Evolutionary conservation across 1,140 invertebrate genomes (phyloP), one percentile per base, ranked within the genome.

Genomic region (Calosoma granatense): DNA sequence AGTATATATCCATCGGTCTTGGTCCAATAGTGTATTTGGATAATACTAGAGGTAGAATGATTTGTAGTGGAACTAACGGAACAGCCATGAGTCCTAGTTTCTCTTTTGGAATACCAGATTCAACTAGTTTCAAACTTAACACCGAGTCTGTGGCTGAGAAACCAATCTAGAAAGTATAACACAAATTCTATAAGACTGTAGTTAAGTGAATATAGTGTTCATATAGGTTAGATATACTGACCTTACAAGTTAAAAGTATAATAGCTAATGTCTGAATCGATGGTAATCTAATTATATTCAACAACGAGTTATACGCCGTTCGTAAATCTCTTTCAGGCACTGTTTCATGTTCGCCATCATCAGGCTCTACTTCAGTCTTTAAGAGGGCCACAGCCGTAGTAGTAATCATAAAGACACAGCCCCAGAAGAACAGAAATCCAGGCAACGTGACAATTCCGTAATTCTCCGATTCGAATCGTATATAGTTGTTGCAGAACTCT

Each of bases 91-190:
- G 71, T 0, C 95, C 97, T 51, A 99, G 73, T 60, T 92, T 87
- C 70, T 98, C 95, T 69, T 96, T 97, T 0, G 94, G 92, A 43
- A 99, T 88, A 21, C 97, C 97, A 52, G 85, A 84, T 74, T 98
- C 96, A 4, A 97, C 87, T 19, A 98, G 74, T 76, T 99, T 99
- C 53, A 99, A 78, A 22, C 88, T 87, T 17, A 95, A 95, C 0
- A 98, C 90, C 22, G 90, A 84, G 78, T 99, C 97, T 60, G 89
- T 86, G n/a, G 95, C 92, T 54, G 92, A 87, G 78, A 98, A 99
- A 15, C 92, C 94, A 62, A 97, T 84, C 92, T 95, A 67, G 41
- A 64, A 77, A 76, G 56, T 63, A 60, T 19, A 52, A 58, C 60
- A 54, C 62, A 63, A 61, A 58, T 53, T 22, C 52, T 41, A 58